phyloP scores from a whole-genome alignment of 2,888 invertebrate genomes.

The Rotaria socialis region DNA sequence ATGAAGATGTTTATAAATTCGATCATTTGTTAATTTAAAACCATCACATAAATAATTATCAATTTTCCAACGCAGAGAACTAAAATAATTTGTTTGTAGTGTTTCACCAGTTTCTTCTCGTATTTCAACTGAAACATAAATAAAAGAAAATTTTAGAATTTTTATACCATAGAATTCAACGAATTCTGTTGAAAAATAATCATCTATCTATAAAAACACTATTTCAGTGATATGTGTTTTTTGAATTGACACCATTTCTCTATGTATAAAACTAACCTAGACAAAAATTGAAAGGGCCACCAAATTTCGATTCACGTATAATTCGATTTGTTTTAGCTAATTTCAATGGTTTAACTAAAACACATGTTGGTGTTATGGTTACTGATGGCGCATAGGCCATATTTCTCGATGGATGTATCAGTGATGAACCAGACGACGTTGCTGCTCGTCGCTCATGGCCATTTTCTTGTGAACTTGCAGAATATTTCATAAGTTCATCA shows the following conservation, averaged over 20 bases:
- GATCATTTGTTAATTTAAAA: neutral
- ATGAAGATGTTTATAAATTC: neutral
- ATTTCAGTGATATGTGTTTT: no score
- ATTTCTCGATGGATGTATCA: neutral
- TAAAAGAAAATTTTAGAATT: neutral
- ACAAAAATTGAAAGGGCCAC: neutral
- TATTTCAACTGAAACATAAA: slow-evolving; percentile 1
- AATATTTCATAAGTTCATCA: neutral
- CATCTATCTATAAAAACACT: no score
- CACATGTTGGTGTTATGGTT: neutral
- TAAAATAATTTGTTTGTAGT: neutral
- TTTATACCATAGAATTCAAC: no score
- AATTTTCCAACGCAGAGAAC: neutral
- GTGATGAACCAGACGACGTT: neutral
- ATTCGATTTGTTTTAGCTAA: slow-evolving; percentile 11
- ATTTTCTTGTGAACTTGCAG: neutral
- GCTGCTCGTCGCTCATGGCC: neutral
- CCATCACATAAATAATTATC: neutral
- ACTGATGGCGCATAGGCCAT: neutral
- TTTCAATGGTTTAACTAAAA: slow-evolving; percentile 30
- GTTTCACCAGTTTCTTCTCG: neutral
- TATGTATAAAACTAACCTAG: neutral
- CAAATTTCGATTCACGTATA: slow-evolving; percentile 13
- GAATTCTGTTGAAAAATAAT: no score
- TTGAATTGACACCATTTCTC: no score